Percentiles rank a stretch among this genome's conserved stretches.
Evolutionary conservation across 2,113 vertebrate species (phyloP).

Genomic region (Bos taurus): DNA sequence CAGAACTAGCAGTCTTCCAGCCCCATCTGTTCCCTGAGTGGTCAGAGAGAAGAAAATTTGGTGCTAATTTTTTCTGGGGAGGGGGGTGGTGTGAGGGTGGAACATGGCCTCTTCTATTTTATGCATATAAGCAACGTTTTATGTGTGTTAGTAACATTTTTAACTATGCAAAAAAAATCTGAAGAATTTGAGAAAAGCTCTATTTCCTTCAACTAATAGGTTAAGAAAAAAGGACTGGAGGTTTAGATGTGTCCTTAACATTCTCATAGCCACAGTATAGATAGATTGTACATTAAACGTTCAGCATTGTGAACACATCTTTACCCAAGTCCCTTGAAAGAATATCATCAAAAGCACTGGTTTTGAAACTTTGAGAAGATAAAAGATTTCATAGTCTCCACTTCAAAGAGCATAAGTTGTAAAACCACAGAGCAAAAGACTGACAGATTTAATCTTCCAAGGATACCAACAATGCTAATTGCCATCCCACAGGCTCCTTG

Average conservation of each 20-base stretch:
- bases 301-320: neutral
- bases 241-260: neutral
- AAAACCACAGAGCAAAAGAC: neutral
- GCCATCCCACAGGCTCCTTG: neutral
- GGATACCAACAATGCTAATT: neutral
- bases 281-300: neutral
- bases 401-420: neutral
- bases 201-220: neutral
- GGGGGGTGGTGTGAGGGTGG: neutral
- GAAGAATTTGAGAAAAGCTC: neutral
- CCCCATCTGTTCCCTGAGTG: neutral
- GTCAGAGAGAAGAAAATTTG: neutral
- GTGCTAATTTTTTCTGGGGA: neutral
- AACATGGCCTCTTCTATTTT: neutral
- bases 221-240: neutral
- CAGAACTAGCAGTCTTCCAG: neutral
- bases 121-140: neutral
- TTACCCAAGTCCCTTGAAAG: neutral
- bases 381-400: neutral
- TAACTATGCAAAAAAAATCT: neutral
- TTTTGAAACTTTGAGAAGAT: neutral
- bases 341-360: neutral
- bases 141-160: neutral
- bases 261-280: neutral
- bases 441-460: neutral